Percentiles rank a stretch among this genome's conserved stretches.
Conservation (phyloP, 2,797 vertebrate genomes). For the Sebastes iracundus region DNA sequence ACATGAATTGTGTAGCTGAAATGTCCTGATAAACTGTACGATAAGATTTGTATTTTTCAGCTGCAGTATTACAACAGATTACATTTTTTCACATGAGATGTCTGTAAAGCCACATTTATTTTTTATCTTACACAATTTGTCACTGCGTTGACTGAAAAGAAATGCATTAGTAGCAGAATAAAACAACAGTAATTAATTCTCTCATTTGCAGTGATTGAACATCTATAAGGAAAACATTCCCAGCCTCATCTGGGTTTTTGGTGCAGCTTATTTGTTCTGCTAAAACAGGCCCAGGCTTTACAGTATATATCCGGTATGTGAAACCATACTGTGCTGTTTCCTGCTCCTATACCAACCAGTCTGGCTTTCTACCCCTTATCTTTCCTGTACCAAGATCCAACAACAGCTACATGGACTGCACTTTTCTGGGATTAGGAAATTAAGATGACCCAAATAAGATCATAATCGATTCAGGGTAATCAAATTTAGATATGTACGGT, state of each 20-base stretch:
- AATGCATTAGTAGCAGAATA: not conserved
- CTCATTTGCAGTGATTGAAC: not conserved
- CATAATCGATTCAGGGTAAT: not conserved
- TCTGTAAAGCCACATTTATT: not conserved
- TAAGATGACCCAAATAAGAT: not conserved
- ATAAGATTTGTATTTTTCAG: not conserved
- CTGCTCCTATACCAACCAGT: constrained; percentile 6
- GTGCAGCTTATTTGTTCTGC: constrained; percentile 10
- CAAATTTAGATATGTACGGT: too few relatives aligned
- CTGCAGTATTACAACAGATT: not conserved
- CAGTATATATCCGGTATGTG: constrained; percentile 39
- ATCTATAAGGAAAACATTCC: not conserved
- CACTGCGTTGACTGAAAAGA: not conserved
- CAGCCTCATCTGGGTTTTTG: constrained; percentile 2
- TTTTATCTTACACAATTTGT: not conserved
- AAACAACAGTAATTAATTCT: not conserved
- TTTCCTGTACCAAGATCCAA: constrained; percentile 10
- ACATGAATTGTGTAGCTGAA: not conserved
- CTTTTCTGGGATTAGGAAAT: not conserved
- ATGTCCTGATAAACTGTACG: not conserved
- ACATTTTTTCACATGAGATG: not conserved
- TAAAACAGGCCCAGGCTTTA: not conserved
- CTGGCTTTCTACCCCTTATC: not conserved
- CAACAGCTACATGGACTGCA: not conserved
- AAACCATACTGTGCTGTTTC: constrained; percentile 12